These are phyloP conservation scores for Mimumesa dahlbomi DNA, from an alignment of 2,888 invertebrate species.

Conservation along the genomic window DNA sequence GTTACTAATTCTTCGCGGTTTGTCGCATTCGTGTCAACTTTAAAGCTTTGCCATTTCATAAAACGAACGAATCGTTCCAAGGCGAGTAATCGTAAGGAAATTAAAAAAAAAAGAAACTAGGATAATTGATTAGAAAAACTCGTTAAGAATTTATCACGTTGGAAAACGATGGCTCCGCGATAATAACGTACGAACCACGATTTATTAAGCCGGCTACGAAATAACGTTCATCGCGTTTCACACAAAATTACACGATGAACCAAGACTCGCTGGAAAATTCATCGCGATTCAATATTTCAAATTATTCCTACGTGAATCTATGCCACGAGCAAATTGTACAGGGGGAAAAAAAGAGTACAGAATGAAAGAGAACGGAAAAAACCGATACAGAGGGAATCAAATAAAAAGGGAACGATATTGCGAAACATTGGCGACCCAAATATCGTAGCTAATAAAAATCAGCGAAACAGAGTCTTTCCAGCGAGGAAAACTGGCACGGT, in stretches of 20 bases:
- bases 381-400: background rate
- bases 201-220: no score
- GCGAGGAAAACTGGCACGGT: slow-evolving; percentile 23
- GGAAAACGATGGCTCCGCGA: no score
- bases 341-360: no score
- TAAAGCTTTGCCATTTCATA: no score
- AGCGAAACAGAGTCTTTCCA: slow-evolving; percentile 9
- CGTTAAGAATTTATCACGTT: no score
- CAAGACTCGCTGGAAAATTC: background rate
- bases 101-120: background rate
- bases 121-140: background rate
- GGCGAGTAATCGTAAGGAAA: background rate
- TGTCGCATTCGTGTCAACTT: no score
- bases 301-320: no score
- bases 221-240: no score
- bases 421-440: background rate
- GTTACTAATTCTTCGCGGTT: no score
- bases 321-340: background rate
- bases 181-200: no score
- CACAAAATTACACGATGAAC: no score
- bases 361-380: background rate
- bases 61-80: no score
- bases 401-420: background rate
- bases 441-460: background rate
- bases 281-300: background rate